phyloP scores from a whole-genome alignment of 2,888 invertebrate species.

The Heliconius erato region DNA sequence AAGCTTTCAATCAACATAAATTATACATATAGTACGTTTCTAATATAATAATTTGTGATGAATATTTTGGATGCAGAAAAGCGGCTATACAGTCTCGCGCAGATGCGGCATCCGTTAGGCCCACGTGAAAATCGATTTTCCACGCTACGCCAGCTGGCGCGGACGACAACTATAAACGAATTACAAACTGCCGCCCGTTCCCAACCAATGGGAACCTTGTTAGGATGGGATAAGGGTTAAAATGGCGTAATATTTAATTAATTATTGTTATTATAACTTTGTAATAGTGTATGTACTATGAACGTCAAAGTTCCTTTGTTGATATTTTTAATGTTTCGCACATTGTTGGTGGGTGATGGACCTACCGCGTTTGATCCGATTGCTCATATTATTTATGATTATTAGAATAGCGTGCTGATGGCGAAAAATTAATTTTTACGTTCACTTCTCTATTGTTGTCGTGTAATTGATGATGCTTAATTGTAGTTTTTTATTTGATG shows the following conservation, averaged over 20 bases:
- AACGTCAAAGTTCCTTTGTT: slow-evolving; percentile 85
- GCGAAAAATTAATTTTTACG: slow-evolving; percentile 83
- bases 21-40: not conserved
- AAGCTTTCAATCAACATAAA: not conserved
- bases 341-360: slow-evolving; percentile 77
- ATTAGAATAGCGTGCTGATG: slow-evolving; percentile 82
- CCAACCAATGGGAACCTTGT: slow-evolving; percentile 54
- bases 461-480: slow-evolving; percentile 70
- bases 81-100: slow-evolving; percentile 74
- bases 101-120: slow-evolving; percentile 84
- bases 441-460: slow-evolving; percentile 77
- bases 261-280: slow-evolving; percentile 55
- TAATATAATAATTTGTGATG: slow-evolving; percentile 37
- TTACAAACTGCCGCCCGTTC: slow-evolving; percentile 53
- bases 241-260: slow-evolving; percentile 50
- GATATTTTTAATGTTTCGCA: slow-evolving; percentile 86
- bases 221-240: slow-evolving; percentile 53
- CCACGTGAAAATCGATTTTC: slow-evolving; percentile 86
- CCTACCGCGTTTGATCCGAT: slow-evolving; percentile 84
- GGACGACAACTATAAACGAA: slow-evolving; percentile 74
- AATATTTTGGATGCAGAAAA: slow-evolving; percentile 57
- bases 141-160: slow-evolving; percentile 85
- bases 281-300: slow-evolving; percentile 77
- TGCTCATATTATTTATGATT: slow-evolving; percentile 83
- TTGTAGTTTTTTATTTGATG: slow-evolving; percentile 55